Conservation (phyloP, 2,113 vertebrate genomes). For the Cyprinodon brontotheroides region DNA sequence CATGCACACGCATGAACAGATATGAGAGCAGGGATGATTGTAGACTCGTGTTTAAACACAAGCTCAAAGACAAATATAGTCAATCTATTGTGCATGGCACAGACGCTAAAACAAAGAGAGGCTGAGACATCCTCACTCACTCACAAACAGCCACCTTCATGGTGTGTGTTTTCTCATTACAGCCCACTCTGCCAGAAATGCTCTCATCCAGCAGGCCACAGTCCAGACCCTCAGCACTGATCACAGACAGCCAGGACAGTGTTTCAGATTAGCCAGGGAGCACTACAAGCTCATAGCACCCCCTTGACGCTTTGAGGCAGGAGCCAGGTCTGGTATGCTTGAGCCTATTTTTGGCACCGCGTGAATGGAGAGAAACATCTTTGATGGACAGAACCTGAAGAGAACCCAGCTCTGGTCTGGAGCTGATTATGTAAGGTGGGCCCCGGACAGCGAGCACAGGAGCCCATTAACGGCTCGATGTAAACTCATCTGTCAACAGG, state of each 20-base stretch:
- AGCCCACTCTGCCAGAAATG: conserved; percentile 60
- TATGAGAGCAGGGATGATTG: conserved; percentile 32
- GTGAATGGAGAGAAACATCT: conserved; percentile 60
- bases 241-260: conserved; percentile 71
- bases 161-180: conserved; percentile 62
- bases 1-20: conserved; percentile 34
- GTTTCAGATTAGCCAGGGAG: conserved; percentile 75
- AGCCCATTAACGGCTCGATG: conserved; percentile 55
- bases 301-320: conserved; percentile 65
- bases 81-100: conserved; percentile 24
- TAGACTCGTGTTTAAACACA: conserved; percentile 28
- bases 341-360: conserved; percentile 61
- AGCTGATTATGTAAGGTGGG: conserved; percentile 69
- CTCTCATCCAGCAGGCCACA: conserved; percentile 57
- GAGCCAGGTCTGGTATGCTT: conserved; percentile 62
- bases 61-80: conserved; percentile 35
- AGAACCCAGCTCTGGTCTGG: conserved; percentile 57
- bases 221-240: conserved; percentile 71
- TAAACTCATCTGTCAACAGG: conserved; percentile 63
- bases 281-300: conserved; percentile 65
- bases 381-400: conserved; percentile 60
- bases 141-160: conserved; percentile 16
- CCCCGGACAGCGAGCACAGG: conserved; percentile 32
- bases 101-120: conserved; percentile 36
- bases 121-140: conserved; percentile 8